Percentiles rank a stretch among this genome's conserved stretches.
These are phyloP conservation scores for Lymantria dispar DNA, from an alignment of 2,888 invertebrate genomes.

Conservation along the genomic window DNA sequence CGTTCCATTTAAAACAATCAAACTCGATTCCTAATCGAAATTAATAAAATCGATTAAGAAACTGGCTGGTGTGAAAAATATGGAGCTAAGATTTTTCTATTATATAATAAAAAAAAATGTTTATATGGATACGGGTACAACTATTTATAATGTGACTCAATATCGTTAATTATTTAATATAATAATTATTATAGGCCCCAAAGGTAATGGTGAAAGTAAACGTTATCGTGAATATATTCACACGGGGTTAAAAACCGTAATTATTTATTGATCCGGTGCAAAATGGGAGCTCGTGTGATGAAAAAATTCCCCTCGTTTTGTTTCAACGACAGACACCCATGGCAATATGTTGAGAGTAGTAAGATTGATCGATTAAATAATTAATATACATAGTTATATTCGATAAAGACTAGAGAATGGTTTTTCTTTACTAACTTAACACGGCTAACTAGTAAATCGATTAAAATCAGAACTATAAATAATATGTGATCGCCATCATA, in stretches of 20 bases:
- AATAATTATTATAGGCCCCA: no score
- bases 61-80: slow-evolving; percentile 42
- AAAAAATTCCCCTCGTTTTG: slow-evolving; percentile 52
- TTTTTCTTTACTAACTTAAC: no score
- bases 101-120: not conserved
- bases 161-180: no score
- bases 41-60: slow-evolving; percentile 69
- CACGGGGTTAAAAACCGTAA: slow-evolving; percentile 56
- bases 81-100: slow-evolving; percentile 21
- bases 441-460: no score
- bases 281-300: slow-evolving; percentile 42
- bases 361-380: slow-evolving; percentile 33
- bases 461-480: no score
- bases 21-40: slow-evolving; percentile 63
- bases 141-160: no score
- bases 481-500: no score
- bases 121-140: no score
- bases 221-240: slow-evolving; percentile 60
- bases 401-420: not conserved
- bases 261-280: slow-evolving; percentile 70
- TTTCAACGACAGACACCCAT: slow-evolving; percentile 43
- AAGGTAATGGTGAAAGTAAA: slow-evolving; percentile 2
- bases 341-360: slow-evolving; percentile 30
- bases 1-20: slow-evolving; percentile 76
- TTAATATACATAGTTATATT: slow-evolving; percentile 14